Percentiles rank a stretch among this genome's conserved stretches.
phyloP scores from a whole-genome alignment of 2,888 invertebrate genomes.

The Microctonus aethiopoides region DNA sequence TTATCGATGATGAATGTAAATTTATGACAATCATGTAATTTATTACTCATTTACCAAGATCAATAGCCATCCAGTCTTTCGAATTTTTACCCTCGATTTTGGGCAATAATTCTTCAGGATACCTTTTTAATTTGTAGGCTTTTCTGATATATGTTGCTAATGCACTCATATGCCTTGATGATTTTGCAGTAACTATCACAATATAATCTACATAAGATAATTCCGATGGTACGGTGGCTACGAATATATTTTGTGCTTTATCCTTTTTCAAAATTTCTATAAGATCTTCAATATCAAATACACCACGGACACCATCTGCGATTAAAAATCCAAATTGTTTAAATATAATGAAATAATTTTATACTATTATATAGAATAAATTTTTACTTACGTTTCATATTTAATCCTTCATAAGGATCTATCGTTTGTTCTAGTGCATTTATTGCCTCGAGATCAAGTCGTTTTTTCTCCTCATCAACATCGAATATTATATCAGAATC shows the following conservation, averaged over 20 bases:
- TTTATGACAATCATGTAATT: background rate
- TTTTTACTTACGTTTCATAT: constrained; percentile 70
- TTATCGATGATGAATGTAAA: background rate
- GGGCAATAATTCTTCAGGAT: constrained; percentile 75
- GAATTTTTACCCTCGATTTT: constrained; percentile 81
- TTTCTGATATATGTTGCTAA: constrained; percentile 80
- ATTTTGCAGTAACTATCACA: constrained; percentile 82
- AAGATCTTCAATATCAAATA: constrained; percentile 89
- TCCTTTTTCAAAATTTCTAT: constrained; percentile 81
- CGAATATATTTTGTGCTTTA: constrained; percentile 84
- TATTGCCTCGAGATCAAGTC: constrained; percentile 55
- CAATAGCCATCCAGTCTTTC: constrained; percentile 89
- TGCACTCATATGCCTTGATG: constrained; percentile 79
- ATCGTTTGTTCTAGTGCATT: constrained; percentile 62
- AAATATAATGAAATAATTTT: background rate
- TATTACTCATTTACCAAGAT: constrained; percentile 75
- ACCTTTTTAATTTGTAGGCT: constrained; percentile 79
- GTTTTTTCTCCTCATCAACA: constrained; percentile 74
- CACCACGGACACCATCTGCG: constrained; percentile 84
- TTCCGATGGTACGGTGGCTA: constrained; percentile 79
- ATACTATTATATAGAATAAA: background rate
- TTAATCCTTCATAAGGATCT: constrained; percentile 75
- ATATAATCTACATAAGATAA: constrained; percentile 87
- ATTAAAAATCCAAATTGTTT: constrained; percentile 39
- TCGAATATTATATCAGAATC: constrained; percentile 79